These are phyloP conservation scores for Polylopha cassiicola DNA, from an alignment of 2,888 invertebrate genomes.

Conservation along the genomic window DNA sequence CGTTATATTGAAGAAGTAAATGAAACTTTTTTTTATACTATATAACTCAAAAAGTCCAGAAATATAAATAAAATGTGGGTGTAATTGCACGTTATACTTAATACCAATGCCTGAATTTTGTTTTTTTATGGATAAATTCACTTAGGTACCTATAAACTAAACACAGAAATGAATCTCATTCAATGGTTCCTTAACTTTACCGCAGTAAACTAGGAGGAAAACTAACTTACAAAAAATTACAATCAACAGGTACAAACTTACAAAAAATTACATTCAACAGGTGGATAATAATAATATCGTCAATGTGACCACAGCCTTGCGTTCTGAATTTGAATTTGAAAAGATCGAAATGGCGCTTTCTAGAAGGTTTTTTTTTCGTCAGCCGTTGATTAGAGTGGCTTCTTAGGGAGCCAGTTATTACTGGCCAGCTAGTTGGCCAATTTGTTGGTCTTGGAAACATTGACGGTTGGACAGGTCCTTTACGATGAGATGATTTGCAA, in stretches of 20 bases:
- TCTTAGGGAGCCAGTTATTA: conserved; percentile 59
- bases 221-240: no score
- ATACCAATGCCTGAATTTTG: no score
- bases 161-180: no score
- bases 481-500: neutral
- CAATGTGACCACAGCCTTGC: conserved; percentile 40
- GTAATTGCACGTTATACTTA: no score
- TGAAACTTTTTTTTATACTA: conserved; percentile 4
- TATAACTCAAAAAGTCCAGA: no score
- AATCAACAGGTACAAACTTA: no score
- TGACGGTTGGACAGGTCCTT: conserved; percentile 2
- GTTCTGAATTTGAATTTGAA: conserved; percentile 65
- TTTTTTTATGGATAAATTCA: no score
- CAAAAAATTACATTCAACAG: no score
- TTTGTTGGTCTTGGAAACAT: conserved; percentile 25
- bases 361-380: conserved; percentile 47
- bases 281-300: neutral
- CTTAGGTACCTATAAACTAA: no score
- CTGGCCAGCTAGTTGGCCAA: conserved; percentile 34
- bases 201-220: no score
- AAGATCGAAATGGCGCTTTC: conserved; percentile 63
- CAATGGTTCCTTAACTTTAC: no score
- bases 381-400: conserved; percentile 55
- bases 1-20: conserved; percentile 22
- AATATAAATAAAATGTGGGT: no score